phyloP scores from a whole-genome alignment of 2,888 invertebrate genomes.

The Lycaena phlaeas region DNA sequence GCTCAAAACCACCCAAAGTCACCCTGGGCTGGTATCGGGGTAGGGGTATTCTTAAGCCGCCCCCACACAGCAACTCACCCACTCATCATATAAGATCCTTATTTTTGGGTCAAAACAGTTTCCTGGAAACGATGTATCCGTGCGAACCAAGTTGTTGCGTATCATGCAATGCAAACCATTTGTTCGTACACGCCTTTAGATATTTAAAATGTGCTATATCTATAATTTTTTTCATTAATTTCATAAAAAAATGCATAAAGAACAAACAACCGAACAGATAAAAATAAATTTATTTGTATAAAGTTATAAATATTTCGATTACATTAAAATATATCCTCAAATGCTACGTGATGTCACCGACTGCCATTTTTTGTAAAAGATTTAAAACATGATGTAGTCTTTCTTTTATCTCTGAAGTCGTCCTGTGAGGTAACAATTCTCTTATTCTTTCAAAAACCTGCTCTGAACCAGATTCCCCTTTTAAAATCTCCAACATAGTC shows the following conservation, averaged over 20 bases:
- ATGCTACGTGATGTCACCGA: conserved; percentile 54
- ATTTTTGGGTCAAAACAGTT: no score
- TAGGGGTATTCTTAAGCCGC: no score
- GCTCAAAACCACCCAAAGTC: no score
- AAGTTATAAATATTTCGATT: conserved; percentile 55
- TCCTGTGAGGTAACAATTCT: conserved; percentile 67
- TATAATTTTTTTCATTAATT: no score
- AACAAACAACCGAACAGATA: conserved; percentile 23
- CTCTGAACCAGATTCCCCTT: conserved; percentile 77
- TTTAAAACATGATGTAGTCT: conserved; percentile 75
- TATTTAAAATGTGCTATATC: no score
- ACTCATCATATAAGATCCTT: no score
- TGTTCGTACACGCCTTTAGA: no score
- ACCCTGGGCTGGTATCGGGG: no score
- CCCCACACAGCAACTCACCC: no score
- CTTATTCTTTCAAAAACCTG: conserved; percentile 74
- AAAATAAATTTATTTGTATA: conserved; percentile 41
- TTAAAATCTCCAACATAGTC: conserved; percentile 83
- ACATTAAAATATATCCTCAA: conserved; percentile 30
- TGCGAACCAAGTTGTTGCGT: no score
- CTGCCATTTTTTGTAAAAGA: conserved; percentile 75
- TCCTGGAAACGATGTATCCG: no score
- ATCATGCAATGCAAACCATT: no score
- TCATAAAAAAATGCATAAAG: neutral
- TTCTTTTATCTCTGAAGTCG: conserved; percentile 72